Base-by-base conservation (phyloP, 2,888 invertebrate species). In the Drosophila mayaguana region DNA sequence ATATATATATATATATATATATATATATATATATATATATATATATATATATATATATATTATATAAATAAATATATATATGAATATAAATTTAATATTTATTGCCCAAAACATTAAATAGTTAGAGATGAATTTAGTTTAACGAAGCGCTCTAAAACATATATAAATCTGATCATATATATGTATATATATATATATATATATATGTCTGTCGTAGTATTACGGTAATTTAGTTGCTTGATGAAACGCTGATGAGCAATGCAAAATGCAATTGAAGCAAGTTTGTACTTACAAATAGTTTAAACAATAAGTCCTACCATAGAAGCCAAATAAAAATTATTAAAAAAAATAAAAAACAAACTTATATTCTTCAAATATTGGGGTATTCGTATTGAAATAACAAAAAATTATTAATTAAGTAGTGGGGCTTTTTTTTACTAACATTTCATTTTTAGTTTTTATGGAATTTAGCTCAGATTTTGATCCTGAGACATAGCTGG, bases 91-190 rank as follows among this genome's bases (percentile, higher is more conserved):
- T 84, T 82, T 75, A 86, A 90, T 87, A 87, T 90, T 90, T 90
- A 90, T 87, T 88, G 81, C 83, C 75, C 80, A 69, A 83, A 42
- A 42, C 51, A 74, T 72, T 75, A 72, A 69, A 88, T 88, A 88
- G 87, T 81, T 88, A 88, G 87, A 81, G 87, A 90, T 78, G 90
- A 87, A 88, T 90, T 88, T 90, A 87, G 89, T 90, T 83, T 89
- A 86, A 76, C 78, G 60, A 72, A 74, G 70, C 68, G 68, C 75
- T 68, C 80, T 80, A 65, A 64, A 70, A 71, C 59, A 65, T 57
- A 75, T 42, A 56, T 46, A 46, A 18, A 32, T 50, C n/a, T 50
- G 11, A 8, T 11, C n/a, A 59, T 20, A 55, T 34, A 54, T 50
- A 77, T 67, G 80, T 43, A 72, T 65, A 83, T 40, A 77, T 59